Conservation (phyloP, 2,113 vertebrate genomes). For the Panurus biarmicus region DNA sequence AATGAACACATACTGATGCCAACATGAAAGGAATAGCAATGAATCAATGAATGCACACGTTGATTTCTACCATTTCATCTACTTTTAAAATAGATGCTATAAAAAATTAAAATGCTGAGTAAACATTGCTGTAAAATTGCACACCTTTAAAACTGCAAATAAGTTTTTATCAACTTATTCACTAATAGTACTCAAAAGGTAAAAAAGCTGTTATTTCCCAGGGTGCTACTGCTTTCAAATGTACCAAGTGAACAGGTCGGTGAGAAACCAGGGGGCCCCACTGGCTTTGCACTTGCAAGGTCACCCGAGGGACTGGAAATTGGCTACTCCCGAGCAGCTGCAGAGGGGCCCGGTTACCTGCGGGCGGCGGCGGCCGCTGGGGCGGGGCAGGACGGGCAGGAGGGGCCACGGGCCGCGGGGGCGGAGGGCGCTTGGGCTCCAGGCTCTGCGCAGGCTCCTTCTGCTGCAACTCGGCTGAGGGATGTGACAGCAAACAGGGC, state of each 20-base stretch:
- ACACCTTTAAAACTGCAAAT: not conserved
- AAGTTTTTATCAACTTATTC: not conserved
- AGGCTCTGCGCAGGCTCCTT: conserved; percentile 66
- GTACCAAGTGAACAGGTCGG: not conserved
- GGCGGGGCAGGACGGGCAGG: conserved; percentile 89
- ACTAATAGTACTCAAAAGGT: not conserved
- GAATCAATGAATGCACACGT: not conserved
- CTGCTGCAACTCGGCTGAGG: conserved; percentile 79
- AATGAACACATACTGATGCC: not conserved
- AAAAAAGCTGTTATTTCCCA: not conserved
- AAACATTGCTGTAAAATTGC: not conserved
- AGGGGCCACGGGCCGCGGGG: conserved; percentile 85
- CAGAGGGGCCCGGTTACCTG: conserved; percentile 72
- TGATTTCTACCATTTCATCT: not conserved
- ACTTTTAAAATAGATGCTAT: not conserved
- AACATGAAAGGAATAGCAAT: not conserved
- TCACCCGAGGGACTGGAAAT: too few relatives aligned
- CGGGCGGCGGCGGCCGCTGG: conserved; percentile 92
- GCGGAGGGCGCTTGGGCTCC: conserved; percentile 88
- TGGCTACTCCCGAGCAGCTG: too few relatives aligned
- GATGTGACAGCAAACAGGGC: not conserved
- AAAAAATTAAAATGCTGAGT: not conserved
- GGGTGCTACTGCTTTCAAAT: not conserved
- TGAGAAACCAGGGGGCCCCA: too few relatives aligned
- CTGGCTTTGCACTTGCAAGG: too few relatives aligned